Conservation (phyloP, 2,113 vertebrate genomes). For the Loxodonta africana region DNA sequence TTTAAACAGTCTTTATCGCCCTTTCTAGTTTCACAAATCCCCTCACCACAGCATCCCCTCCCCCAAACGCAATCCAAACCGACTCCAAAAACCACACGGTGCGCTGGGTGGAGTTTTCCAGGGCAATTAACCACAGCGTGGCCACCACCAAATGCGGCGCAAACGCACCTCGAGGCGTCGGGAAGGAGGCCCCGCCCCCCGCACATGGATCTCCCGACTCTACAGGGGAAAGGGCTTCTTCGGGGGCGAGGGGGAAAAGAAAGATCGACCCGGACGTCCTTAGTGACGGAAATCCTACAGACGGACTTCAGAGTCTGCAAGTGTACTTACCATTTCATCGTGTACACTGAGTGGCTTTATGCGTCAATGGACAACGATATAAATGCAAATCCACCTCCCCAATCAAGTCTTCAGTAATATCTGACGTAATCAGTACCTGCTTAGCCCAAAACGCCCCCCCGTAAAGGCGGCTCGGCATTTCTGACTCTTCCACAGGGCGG, state of each 20-base stretch:
- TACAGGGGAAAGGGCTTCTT: background rate
- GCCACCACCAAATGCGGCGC: background rate
- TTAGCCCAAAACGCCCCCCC: background rate
- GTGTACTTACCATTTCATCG: too few relatives aligned
- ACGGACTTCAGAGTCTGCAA: background rate
- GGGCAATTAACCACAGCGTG: background rate
- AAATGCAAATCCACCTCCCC: background rate
- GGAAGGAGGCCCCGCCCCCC: too few relatives aligned
- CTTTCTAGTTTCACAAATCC: background rate
- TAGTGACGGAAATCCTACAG: too few relatives aligned
- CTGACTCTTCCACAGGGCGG: accelerated
- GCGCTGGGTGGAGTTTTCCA: background rate
- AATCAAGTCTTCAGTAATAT: background rate
- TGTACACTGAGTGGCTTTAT: background rate
- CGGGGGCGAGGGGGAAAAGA: background rate
- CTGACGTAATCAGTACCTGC: background rate
- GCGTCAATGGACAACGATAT: background rate
- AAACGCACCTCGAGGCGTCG: background rate
- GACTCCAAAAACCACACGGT: background rate
- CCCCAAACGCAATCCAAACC: background rate
- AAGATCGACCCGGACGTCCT: background rate
- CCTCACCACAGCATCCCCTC: background rate
- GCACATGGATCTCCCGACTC: constrained; percentile 67
- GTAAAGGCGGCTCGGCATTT: background rate
- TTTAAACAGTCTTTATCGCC: background rate